Evolutionary conservation across 2,888 invertebrate genomes (phyloP).

Genomic region (Eupithecia pulchellata): DNA sequence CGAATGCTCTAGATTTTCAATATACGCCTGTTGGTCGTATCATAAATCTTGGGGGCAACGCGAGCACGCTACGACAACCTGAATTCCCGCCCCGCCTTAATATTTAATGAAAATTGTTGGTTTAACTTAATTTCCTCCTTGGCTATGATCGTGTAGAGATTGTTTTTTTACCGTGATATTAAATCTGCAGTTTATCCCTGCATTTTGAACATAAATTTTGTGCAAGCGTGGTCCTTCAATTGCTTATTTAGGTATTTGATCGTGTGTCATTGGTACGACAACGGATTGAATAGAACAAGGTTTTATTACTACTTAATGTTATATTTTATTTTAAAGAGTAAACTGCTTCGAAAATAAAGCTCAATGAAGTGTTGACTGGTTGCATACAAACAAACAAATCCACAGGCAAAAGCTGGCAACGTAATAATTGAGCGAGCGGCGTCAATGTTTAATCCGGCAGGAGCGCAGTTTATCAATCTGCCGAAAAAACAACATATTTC

Average conservation of each 20-base stretch:
- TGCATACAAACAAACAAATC: slow-evolving; percentile 34
- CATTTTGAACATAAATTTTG: not conserved
- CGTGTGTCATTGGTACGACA: no score
- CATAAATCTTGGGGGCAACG: slow-evolving; percentile 75
- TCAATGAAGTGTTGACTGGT: slow-evolving; percentile 23
- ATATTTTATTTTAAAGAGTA: not conserved
- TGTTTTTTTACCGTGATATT: slow-evolving; percentile 25
- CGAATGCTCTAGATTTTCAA: slow-evolving; percentile 77
- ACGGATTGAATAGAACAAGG: no score
- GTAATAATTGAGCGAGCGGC: slow-evolving; percentile 73
- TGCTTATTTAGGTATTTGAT: not conserved
- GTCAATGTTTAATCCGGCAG: slow-evolving; percentile 81
- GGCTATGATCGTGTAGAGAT: slow-evolving; percentile 39
- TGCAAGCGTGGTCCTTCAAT: not conserved
- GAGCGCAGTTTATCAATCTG: slow-evolving; percentile 82
- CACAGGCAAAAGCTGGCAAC: slow-evolving; percentile 54
- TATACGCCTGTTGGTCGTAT: slow-evolving; percentile 79
- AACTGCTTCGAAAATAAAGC: not conserved
- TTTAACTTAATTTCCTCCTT: slow-evolving; percentile 67
- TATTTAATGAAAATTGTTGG: slow-evolving; percentile 80
- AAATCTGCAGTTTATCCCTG: slow-evolving; percentile 16
- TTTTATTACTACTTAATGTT: not conserved
- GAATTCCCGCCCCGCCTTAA: slow-evolving; percentile 74
- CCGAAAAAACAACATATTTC: slow-evolving; percentile 85
- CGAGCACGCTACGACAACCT: slow-evolving; percentile 71